These are phyloP conservation scores for Drosophila baimaii DNA, from an alignment of 1,140 invertebrate species.

Conservation along the genomic window DNA sequence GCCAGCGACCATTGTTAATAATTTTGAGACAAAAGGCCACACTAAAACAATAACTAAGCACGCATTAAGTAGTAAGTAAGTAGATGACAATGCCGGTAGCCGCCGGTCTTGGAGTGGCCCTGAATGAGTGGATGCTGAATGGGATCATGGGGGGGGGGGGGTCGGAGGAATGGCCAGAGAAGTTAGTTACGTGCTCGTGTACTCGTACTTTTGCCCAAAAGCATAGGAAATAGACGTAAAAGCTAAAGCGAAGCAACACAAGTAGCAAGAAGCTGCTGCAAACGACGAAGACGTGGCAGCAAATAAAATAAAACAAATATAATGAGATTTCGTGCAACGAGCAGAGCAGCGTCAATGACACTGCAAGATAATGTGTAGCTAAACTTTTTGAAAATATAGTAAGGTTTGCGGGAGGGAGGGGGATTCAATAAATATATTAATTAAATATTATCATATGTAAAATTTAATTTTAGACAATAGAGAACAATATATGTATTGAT, in stretches of 20 bases:
- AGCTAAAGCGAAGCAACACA: constrained; percentile 39
- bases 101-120: not conserved
- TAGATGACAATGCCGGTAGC: constrained; percentile 69
- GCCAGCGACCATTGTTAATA: constrained; percentile 75
- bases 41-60: constrained; percentile 83
- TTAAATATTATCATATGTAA: no score
- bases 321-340: constrained; percentile 76
- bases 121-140: not conserved
- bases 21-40: constrained; percentile 75
- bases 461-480: no score
- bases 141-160: constrained; percentile 25
- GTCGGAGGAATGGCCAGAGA: constrained; percentile 37
- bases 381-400: not conserved
- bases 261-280: constrained; percentile 52
- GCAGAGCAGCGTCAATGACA: constrained; percentile 12
- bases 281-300: constrained; percentile 68
- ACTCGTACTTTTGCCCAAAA: constrained; percentile 45
- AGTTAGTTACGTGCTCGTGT: constrained; percentile 51
- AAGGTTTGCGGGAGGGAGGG: not conserved
- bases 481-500: no score
- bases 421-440: no score
- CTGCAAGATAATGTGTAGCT: not conserved
- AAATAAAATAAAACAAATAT: constrained; percentile 83
- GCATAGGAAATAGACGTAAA: constrained; percentile 43
- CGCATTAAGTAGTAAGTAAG: constrained; percentile 80